Evolutionary conservation across 1,140 invertebrate genomes (phyloP).

Genomic region (Heliconius melpomene): DNA sequence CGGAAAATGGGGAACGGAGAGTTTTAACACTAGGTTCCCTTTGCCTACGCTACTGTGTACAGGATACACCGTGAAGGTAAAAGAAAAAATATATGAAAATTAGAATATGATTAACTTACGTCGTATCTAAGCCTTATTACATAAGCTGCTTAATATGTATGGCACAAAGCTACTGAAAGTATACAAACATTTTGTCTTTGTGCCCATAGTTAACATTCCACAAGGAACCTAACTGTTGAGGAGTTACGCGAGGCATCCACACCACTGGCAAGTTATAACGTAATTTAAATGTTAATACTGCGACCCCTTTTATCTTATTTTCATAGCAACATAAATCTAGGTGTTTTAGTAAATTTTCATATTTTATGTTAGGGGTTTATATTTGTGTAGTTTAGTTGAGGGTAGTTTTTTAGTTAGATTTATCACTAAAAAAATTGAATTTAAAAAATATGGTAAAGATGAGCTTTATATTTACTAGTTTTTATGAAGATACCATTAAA

Average conservation of each 20-base stretch:
- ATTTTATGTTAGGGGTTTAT: neutral
- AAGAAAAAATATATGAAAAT: neutral
- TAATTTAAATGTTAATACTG: conserved; percentile 46
- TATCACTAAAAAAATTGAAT: too few species aligned
- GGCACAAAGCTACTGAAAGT: conserved; percentile 28
- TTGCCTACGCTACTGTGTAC: too few species aligned
- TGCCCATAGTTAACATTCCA: conserved; percentile 50
- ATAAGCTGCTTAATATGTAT: conserved; percentile 36
- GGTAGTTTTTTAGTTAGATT: neutral
- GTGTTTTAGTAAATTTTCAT: neutral
- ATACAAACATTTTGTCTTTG: conserved; percentile 44
- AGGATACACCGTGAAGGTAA: too few species aligned
- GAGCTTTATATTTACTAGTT: too few species aligned
- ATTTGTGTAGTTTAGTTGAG: neutral
- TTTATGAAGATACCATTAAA: too few species aligned
- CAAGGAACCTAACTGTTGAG: conserved; percentile 34
- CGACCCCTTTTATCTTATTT: conserved; percentile 20
- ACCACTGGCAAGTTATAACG: conserved; percentile 35
- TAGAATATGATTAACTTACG: neutral
- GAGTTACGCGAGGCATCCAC: conserved; percentile 41
- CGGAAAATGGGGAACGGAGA: too few species aligned
- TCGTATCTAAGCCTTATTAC: neutral
- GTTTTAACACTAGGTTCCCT: too few species aligned
- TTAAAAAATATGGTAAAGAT: too few species aligned
- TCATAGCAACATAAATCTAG: neutral